phyloP scores from a whole-genome alignment of 1,140 invertebrate species.

The Semibalanus balanoides region DNA sequence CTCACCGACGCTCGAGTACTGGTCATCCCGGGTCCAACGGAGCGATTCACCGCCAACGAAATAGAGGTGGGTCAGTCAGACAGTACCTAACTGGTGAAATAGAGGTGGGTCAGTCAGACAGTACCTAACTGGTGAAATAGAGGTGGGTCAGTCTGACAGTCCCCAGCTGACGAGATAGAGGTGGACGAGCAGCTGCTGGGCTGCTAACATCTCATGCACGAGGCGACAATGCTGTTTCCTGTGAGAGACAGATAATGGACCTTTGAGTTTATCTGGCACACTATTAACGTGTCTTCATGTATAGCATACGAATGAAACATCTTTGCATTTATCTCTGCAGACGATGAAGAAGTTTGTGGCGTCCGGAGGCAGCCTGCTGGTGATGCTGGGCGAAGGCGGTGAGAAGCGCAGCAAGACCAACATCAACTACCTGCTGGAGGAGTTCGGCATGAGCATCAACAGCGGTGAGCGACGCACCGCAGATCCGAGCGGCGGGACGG shows the following conservation, averaged over 20 bases:
- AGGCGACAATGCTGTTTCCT: too few relatives aligned
- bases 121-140: too few relatives aligned
- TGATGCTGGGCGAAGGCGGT: constrained; percentile 77
- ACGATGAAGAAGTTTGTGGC: constrained; percentile 56
- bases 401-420: constrained; percentile 68
- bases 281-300: too few relatives aligned
- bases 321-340: too few relatives aligned
- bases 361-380: constrained; percentile 67
- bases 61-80: constrained; percentile 45
- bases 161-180: too few relatives aligned
- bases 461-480: constrained; percentile 53
- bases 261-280: too few relatives aligned
- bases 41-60: constrained; percentile 75
- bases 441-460: constrained; percentile 90
- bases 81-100: too few relatives aligned
- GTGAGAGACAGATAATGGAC: too few relatives aligned
- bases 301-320: background rate
- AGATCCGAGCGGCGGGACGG: too few relatives aligned
- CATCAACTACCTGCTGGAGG: constrained; percentile 90
- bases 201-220: too few relatives aligned
- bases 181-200: too few relatives aligned
- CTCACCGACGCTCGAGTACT: constrained; percentile 62
- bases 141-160: too few relatives aligned
- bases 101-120: constrained; percentile 37
- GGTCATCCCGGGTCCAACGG: constrained; percentile 66